These are phyloP conservation scores for Microcebus tavaratra DNA, from an alignment of 2,113 vertebrate species.

Conservation along the genomic window DNA sequence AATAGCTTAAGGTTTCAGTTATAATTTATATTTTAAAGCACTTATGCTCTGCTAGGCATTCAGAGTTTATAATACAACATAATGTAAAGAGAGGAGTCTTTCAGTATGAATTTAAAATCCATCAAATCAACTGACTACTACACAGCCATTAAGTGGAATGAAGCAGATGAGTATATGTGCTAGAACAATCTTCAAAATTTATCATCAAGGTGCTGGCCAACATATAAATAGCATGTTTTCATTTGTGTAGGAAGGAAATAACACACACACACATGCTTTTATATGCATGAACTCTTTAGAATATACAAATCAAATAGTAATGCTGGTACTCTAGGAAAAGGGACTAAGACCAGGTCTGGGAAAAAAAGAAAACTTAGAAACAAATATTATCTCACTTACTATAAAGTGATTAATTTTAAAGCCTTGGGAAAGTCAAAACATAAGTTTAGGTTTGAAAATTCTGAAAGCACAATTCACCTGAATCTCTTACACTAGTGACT, in stretches of 20 bases:
- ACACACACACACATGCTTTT: neutral
- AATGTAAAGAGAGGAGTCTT: neutral
- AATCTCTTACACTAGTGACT: slow-evolving; percentile 17
- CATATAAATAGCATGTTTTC: neutral
- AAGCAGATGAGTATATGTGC: neutral
- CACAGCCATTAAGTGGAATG: neutral
- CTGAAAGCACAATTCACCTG: neutral
- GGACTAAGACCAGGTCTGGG: neutral
- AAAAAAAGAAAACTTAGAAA: neutral
- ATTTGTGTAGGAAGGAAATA: neutral
- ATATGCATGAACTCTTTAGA: neutral
- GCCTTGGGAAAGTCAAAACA: neutral
- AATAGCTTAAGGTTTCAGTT: neutral
- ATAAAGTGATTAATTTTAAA: neutral
- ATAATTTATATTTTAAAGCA: slow-evolving; percentile 50
- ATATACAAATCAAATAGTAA: slow-evolving; percentile 10
- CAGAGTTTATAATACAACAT: neutral
- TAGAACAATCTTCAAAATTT: neutral
- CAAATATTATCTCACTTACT: neutral
- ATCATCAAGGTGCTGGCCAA: neutral
- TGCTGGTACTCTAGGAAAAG: neutral
- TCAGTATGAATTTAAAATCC: neutral
- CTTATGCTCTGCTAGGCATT: neutral
- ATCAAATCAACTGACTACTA: neutral
- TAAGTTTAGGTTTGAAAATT: neutral